phyloP scores from a whole-genome alignment of 2,113 vertebrate genomes.

The Scopus umbretta region DNA sequence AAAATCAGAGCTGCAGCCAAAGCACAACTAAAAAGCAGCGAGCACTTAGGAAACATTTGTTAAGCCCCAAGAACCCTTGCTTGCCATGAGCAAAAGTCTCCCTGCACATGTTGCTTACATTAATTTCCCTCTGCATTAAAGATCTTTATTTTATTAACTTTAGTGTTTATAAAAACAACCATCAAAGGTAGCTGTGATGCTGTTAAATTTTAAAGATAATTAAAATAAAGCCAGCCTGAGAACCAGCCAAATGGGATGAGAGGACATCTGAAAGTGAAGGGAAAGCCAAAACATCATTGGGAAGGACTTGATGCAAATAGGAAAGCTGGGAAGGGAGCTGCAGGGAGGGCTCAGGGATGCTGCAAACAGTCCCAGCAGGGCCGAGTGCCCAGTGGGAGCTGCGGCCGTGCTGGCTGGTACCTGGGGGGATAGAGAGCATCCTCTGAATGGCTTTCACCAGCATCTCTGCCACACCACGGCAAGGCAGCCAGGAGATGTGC shows the following conservation, averaged over 20 bases:
- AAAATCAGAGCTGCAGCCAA: not conserved
- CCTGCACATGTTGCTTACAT: not conserved
- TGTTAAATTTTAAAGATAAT: not conserved
- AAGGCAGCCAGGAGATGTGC: not conserved
- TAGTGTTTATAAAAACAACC: not conserved
- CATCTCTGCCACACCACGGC: not conserved
- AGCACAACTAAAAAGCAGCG: not conserved
- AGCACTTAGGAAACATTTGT: not conserved
- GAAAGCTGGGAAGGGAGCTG: not conserved
- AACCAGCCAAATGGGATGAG: not conserved
- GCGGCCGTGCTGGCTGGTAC: not conserved
- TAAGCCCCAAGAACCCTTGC: not conserved
- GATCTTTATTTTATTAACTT: not conserved
- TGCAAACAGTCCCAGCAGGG: not conserved
- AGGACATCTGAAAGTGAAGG: not conserved
- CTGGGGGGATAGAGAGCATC: not conserved
- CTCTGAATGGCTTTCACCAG: rapidly evolving
- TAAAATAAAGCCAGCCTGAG: not conserved
- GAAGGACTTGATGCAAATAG: not conserved
- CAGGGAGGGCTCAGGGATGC: not conserved
- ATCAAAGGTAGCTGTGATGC: not conserved
- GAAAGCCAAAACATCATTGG: not conserved
- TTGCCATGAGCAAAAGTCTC: not conserved
- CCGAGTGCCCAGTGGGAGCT: not conserved
- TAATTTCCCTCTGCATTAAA: not conserved